A percentile compares a stretch with the other conserved stretches of the same genome.
Evolutionary conservation across 2,888 invertebrate species (phyloP).

Genomic region (Cantharis rustica): DNA sequence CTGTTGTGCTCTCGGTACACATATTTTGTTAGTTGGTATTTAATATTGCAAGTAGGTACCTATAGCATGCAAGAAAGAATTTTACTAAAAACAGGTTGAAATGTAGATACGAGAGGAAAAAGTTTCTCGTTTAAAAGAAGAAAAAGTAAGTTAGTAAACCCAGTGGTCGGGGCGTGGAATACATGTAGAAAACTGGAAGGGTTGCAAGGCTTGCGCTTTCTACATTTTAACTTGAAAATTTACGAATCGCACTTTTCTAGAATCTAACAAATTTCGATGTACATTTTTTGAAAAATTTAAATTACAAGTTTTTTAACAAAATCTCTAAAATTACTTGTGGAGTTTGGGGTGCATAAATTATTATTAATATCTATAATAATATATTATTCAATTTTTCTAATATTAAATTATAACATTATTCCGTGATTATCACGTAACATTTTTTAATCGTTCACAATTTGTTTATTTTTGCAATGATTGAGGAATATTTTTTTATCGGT

Average conservation of each 20-base stretch:
- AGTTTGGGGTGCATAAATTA: not conserved
- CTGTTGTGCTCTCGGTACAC: slow-evolving; percentile 24
- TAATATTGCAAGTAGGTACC: slow-evolving; percentile 9
- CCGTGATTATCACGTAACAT: no score
- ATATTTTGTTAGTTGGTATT: slow-evolving; percentile 27
- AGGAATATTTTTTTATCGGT: no score
- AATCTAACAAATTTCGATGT: not conserved
- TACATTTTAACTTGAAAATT: slow-evolving; percentile 18
- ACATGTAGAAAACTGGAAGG: slow-evolving; percentile 44
- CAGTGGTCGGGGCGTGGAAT: slow-evolving; percentile 52
- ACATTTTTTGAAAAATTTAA: not conserved
- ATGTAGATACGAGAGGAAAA: slow-evolving; percentile 36
- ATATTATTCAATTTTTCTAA: not conserved
- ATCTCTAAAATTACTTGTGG: not conserved
- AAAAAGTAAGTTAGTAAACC: slow-evolving; percentile 54
- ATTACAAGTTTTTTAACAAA: not conserved
- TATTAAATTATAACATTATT: no score
- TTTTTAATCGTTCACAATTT: no score
- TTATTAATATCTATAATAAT: not conserved
- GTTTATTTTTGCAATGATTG: no score
- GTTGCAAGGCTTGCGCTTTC: slow-evolving; percentile 45
- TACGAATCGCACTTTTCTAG: not conserved
- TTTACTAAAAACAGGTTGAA: slow-evolving; percentile 22
- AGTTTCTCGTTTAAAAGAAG: slow-evolving; percentile 44
- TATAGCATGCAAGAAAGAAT: slow-evolving; percentile 17